Base-by-base conservation (phyloP, 2,797 vertebrate species). In the Pitangus sulphuratus region DNA sequence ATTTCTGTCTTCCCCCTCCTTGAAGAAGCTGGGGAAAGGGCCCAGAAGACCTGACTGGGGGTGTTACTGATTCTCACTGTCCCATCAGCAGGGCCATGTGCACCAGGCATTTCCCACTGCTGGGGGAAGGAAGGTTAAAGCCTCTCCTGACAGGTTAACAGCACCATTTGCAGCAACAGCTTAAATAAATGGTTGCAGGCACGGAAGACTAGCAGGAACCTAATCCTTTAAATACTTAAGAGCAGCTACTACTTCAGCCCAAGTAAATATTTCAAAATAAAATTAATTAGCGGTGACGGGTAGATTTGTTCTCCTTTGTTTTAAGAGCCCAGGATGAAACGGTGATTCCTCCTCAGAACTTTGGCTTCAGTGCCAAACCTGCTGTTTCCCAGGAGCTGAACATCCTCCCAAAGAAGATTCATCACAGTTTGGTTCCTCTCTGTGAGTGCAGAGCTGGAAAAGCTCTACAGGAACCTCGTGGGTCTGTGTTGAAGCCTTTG, bases 231-330 rank as follows among this genome's bases (percentile, higher is more conserved):
- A 79, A 84, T 84, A 75, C 70, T 84, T 70, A 37, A 72, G 66
- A 84, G 92, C 90, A 93, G 81, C 68, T 87, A 76, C 90, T 76
- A 66, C 86, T 80, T 70, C 89, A 90, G 61, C 66, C 70, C 40
- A 37, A 92, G 90, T 79, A 93, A 95, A 84, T 93, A 95, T 88
- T 93, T 95, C 93, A 93, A 95, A 94, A 74, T 61, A 56, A 89
- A 93, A 90, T 81, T 84, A 94, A 93, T 93, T 82, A 91, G 39
- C 65, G 40, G 74, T 56, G 94, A 93, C 80, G 48, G 45, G 85
- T 68, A 56, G 85, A 26, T 31, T 87, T 92, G 56, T 74, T 42
- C 45, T 33, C 65, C 78, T 74, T 57, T 0, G 0, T 51, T 81
- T 51, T 60, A 68, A 53, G 70, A 82, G 78, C 58, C 33, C 33